Evolutionary conservation across 2,888 invertebrate genomes (phyloP).

Genomic region (Balanococcus diminutus): DNA sequence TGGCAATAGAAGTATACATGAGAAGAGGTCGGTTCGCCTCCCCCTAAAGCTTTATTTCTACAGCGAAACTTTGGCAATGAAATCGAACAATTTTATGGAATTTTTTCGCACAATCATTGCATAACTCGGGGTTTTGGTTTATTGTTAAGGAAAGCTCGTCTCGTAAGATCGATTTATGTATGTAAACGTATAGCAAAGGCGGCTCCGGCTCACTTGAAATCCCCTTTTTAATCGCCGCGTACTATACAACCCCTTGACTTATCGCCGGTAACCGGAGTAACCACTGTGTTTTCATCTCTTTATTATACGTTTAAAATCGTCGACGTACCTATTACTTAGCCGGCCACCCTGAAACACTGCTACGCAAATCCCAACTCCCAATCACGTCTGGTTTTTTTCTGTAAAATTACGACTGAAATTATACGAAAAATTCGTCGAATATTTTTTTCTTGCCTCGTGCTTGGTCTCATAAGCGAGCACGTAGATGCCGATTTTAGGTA

Average conservation of each 20-base stretch:
- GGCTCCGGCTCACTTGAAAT: neutral
- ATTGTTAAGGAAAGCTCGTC: neutral
- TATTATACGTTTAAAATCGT: neutral
- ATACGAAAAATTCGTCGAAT: neutral
- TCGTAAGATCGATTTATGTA: conserved; percentile 5
- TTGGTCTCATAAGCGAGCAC: neutral
- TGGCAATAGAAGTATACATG: neutral
- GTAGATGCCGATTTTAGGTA: neutral
- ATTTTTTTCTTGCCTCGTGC: neutral
- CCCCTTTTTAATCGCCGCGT: neutral
- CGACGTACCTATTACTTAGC: neutral
- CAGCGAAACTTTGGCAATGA: neutral
- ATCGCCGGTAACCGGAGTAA: neutral
- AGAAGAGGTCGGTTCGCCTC: neutral
- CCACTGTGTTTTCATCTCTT: conserved; percentile 9
- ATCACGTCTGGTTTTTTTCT: neutral
- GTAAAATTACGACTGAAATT: neutral
- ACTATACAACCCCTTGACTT: neutral
- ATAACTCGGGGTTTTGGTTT: neutral
- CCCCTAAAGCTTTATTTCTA: neutral
- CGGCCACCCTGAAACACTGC: neutral
- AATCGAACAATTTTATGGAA: neutral
- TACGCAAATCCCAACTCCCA: neutral
- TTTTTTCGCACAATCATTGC: neutral
- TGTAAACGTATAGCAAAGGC: neutral